Conservation (phyloP, 1,140 invertebrate genomes). For the Heliconius himera region DNA sequence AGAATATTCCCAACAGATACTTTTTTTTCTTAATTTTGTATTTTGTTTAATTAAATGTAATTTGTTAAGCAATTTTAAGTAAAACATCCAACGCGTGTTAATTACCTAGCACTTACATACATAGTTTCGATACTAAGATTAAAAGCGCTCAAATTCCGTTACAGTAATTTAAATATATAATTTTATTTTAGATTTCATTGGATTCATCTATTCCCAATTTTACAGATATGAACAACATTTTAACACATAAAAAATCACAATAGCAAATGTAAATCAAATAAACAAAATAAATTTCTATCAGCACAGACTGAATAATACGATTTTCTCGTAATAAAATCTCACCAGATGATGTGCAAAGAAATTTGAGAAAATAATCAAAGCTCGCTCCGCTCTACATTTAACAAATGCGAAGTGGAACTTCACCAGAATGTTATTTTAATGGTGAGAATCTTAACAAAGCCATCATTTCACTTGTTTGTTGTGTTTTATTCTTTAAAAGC, state of each 20-base stretch:
- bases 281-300: neutral
- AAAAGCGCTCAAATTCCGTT: too few species aligned
- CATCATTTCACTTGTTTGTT: constrained; percentile 17
- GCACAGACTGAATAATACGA: neutral
- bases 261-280: neutral
- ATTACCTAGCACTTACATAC: too few species aligned
- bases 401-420: constrained; percentile 9
- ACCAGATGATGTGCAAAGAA: constrained; percentile 14
- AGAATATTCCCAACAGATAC: too few species aligned
- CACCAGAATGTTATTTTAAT: constrained; percentile 19
- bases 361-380: constrained; percentile 19
- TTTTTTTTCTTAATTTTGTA: too few species aligned
- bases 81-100: too few species aligned
- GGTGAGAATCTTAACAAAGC: constrained; percentile 10
- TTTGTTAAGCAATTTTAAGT: too few species aligned
- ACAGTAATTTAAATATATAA: too few species aligned
- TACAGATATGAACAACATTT: neutral
- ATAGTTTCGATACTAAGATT: too few species aligned
- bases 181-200: too few species aligned
- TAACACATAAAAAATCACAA: neutral
- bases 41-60: too few species aligned
- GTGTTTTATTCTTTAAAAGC: constrained; percentile 15
- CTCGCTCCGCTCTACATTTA: constrained; percentile 6
- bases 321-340: neutral
- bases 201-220: too few species aligned